These are phyloP conservation scores for Antheraea assamensis DNA, from an alignment of 2,888 invertebrate species.

Conservation along the genomic window DNA sequence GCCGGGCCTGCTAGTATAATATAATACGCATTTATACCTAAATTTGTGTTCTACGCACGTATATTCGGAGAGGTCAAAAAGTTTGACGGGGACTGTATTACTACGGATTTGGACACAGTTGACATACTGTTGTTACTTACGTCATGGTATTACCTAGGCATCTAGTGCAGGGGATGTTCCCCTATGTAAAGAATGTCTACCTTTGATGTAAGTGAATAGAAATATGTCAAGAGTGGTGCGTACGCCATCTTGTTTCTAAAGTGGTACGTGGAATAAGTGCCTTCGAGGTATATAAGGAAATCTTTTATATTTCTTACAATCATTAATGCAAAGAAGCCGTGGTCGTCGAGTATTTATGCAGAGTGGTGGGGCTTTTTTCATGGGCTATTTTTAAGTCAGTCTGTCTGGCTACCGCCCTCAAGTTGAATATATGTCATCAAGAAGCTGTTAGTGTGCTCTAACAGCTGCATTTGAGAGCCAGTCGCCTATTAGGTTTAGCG, in stretches of 20 bases:
- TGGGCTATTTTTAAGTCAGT: no score
- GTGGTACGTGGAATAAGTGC: background rate
- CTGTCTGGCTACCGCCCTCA: no score
- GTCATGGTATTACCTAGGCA: constrained; percentile 30
- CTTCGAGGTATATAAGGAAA: constrained; percentile 21
- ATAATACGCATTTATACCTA: no score
- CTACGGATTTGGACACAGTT: background rate
- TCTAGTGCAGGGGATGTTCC: constrained; percentile 42
- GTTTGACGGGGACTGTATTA: background rate
- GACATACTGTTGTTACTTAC: constrained; percentile 2
- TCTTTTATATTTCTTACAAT: background rate
- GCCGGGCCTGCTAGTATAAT: no score
- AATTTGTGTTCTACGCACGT: no score
- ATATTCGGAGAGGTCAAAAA: no score
- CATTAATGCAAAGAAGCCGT: background rate
- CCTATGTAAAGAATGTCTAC: constrained; percentile 39
- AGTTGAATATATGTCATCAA: no score
- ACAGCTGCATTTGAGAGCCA: no score
- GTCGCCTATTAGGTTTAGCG: no score
- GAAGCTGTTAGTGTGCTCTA: no score
- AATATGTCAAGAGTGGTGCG: constrained; percentile 57
- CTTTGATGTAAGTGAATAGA: constrained; percentile 62
- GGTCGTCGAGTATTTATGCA: no score
- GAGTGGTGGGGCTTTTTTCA: no score
- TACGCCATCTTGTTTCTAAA: constrained; percentile 41